Evolutionary conservation across 2,113 vertebrate genomes (phyloP).

Genomic region (Ia io): DNA sequence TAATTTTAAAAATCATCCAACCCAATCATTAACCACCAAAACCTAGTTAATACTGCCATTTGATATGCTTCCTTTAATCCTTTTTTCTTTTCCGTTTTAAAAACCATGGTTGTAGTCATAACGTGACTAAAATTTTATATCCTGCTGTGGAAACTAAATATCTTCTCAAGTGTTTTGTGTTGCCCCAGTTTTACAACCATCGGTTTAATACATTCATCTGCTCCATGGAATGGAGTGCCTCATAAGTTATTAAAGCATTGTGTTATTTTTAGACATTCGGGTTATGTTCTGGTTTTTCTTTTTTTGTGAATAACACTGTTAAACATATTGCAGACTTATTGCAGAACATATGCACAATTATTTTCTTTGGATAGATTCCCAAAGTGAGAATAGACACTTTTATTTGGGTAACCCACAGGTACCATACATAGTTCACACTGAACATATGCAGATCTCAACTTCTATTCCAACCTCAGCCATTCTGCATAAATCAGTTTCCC

Average conservation of each 20-base stretch:
- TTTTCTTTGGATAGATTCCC: constrained; percentile 10
- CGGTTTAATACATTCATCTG: neutral
- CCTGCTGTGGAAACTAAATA: neutral
- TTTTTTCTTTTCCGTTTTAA: neutral
- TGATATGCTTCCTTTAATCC: neutral
- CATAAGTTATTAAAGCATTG: neutral
- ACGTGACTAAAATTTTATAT: neutral
- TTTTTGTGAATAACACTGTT: neutral
- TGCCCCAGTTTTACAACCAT: neutral
- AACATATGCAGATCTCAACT: neutral
- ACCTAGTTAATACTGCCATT: neutral
- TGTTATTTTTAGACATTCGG: neutral
- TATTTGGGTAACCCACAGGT: neutral
- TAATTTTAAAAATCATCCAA: neutral
- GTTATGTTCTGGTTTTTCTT: neutral
- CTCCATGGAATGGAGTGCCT: neutral
- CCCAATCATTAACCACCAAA: neutral
- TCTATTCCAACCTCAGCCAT: neutral
- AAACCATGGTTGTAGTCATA: neutral
- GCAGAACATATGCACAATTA: neutral
- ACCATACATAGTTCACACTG: neutral
- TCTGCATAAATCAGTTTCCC: neutral
- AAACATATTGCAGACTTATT: neutral
- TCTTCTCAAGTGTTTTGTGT: neutral
- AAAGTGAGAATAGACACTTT: neutral